phyloP scores from a whole-genome alignment of 2,797 vertebrate species.

The Falco rusticolus region DNA sequence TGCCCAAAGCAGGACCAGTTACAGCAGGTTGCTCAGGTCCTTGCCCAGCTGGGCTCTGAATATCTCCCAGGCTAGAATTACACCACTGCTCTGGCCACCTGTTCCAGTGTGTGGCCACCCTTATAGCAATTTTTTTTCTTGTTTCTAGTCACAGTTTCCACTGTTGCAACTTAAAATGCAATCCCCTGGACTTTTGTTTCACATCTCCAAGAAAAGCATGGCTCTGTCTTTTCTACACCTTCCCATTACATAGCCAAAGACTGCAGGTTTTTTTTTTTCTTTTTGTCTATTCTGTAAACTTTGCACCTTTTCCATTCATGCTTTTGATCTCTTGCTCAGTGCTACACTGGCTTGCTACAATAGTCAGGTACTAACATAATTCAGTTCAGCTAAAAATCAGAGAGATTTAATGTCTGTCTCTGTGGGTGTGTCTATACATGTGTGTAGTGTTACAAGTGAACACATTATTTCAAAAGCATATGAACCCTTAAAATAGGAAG shows the following conservation, averaged over 20 bases:
- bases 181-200: neutral
- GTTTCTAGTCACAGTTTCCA: neutral
- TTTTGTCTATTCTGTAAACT: neutral
- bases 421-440: neutral
- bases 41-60: neutral
- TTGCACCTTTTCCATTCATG: neutral
- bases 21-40: neutral
- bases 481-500: neutral
- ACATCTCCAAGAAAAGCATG: neutral
- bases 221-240: neutral
- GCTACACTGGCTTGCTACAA: neutral
- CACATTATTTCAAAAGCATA: neutral
- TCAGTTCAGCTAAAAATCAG: neutral
- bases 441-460: neutral
- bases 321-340: neutral
- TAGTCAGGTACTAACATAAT: neutral
- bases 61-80: neutral
- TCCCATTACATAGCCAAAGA: neutral
- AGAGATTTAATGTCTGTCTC: neutral
- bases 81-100: neutral
- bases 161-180: neutral
- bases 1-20: neutral
- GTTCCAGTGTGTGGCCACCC: neutral
- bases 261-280: neutral
- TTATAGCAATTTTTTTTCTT: neutral